A percentile compares a stretch with the other conserved stretches of the same genome.
These are phyloP conservation scores for Erebia aethiops DNA, from an alignment of 2,888 invertebrate species.

Conservation along the genomic window DNA sequence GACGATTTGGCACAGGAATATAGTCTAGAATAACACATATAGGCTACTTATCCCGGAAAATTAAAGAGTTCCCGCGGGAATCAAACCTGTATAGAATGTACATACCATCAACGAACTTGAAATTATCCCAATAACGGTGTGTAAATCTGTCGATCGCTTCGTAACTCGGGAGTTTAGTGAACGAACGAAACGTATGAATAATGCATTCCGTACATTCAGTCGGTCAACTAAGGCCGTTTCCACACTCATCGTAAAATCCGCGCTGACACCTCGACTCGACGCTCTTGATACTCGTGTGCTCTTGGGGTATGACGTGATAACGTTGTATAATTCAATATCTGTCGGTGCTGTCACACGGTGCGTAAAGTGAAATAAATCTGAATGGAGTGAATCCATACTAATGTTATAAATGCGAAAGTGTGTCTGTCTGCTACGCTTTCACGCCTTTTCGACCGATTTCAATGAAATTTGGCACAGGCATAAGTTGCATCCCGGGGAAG, in stretches of 20 bases:
- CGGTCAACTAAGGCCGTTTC: constrained; percentile 28
- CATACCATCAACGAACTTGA: constrained; percentile 9
- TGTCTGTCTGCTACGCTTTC: too few relatives aligned
- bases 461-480: too few relatives aligned
- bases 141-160: constrained; percentile 50
- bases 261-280: not conserved
- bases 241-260: constrained; percentile 11
- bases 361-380: constrained; percentile 17
- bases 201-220: constrained; percentile 49
- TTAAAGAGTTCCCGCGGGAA: too few relatives aligned
- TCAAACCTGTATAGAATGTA: too few relatives aligned
- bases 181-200: constrained; percentile 63
- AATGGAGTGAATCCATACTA: not conserved
- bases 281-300: too few relatives aligned
- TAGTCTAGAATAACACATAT: too few relatives aligned
- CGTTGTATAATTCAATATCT: constrained; percentile 15
- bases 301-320: constrained; percentile 4
- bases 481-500: too few relatives aligned
- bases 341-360: constrained; percentile 1
- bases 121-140: constrained; percentile 42
- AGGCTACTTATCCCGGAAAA: too few relatives aligned
- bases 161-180: constrained; percentile 56
- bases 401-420: not conserved
- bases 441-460: too few relatives aligned
- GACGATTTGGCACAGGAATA: too few relatives aligned